Base-by-base conservation (phyloP, 2,888 invertebrate species). In the Beris chalybata region DNA sequence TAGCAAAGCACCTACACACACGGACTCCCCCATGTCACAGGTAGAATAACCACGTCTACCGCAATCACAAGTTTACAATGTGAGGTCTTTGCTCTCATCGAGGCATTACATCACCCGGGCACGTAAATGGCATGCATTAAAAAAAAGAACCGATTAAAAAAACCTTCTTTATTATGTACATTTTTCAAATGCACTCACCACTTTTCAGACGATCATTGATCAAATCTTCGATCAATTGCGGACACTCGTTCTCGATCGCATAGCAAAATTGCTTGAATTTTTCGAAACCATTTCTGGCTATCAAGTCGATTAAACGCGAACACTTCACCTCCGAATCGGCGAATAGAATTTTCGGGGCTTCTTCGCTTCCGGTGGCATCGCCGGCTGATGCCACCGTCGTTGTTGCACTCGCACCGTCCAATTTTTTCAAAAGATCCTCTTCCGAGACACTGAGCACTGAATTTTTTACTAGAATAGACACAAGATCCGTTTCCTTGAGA, bases 381-480 rank as follows among this genome's bases (percentile, higher is more conserved):
- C 31, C 32, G 38, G 6, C 45, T n/a, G 9, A 12, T 22, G n/a
- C 31, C 11, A 29, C 50, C 31, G 11, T 11, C n/a, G 15, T 11
- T 4, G 6, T 30, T 4, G 29, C 57, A 22, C 13, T 45, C 29
- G 12, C 38, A 31, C 38, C 29, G 15, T 32, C 48, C 9, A 31
- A 29, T 43, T 38, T 43, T 29, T 74, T 64, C 31, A 79, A 67
- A 15, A 79, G 81, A 77, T 87, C 86, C 71, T 86, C 84, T 73
- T 87, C 87, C 72, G 84, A 83, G 71, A 86, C 81, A 74, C 82
- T 86, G 69, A 88, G 83, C 71, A 88, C 83, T 58, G 87, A 85
- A 74, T 87, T 87, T 76, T 87, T 87, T 65, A 87, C 86, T 67
- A 88, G 81, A 70, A 85, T 84, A 70, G 85, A 85, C 71, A 88